These are phyloP conservation scores for Andrena haemorrhoa DNA, from an alignment of 2,888 invertebrate species.

Conservation along the genomic window DNA sequence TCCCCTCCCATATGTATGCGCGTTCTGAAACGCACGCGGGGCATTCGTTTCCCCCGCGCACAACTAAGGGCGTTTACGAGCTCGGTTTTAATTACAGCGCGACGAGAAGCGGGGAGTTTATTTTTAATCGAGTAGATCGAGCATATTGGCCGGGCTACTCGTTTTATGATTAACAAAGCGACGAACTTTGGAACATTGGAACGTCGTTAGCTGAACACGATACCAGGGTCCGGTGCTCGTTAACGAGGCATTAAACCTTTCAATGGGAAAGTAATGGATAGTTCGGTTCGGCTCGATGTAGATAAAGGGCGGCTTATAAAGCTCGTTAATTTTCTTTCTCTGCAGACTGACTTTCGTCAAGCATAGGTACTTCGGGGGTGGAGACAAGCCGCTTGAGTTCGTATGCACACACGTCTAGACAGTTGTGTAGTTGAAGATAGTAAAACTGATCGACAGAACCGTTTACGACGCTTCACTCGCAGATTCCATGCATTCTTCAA, in stretches of 20 bases:
- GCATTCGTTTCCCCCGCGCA: background rate
- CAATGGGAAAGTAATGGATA: background rate
- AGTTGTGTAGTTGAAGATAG: too few species aligned
- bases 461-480: too few species aligned
- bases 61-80: background rate
- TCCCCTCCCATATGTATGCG: background rate
- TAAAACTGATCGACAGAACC: too few species aligned
- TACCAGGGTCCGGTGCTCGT: background rate
- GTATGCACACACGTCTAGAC: too few species aligned
- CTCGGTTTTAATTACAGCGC: background rate
- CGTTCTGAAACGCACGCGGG: background rate
- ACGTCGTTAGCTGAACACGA: background rate
- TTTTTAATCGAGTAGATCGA: constrained; percentile 18
- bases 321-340: constrained; percentile 10
- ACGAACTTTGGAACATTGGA: background rate
- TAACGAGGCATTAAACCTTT: constrained; percentile 6
- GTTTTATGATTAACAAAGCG: constrained; percentile 15
- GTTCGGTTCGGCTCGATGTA: background rate
- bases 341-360: background rate
- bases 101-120: background rate
- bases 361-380: background rate
- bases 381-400: background rate
- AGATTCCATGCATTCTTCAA: too few species aligned
- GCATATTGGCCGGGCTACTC: background rate
- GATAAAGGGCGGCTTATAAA: background rate